These are phyloP conservation scores for Chloebia gouldiae DNA, from an alignment of 2,113 vertebrate species.

Conservation along the genomic window DNA sequence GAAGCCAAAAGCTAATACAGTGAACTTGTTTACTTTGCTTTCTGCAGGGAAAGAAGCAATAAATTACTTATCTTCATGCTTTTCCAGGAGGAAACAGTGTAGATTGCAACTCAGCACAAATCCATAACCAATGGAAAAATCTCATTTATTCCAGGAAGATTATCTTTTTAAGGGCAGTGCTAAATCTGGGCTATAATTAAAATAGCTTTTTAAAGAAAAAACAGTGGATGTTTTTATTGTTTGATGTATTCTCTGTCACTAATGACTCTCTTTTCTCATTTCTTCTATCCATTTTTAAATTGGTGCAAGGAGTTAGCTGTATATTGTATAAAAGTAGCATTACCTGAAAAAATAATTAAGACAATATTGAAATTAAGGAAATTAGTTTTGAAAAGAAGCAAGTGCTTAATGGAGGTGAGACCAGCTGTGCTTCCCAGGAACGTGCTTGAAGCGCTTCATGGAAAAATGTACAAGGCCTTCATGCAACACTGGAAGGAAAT, in stretches of 20 bases:
- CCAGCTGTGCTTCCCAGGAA: constrained; percentile 61
- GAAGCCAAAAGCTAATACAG: not conserved
- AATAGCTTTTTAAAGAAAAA: not conserved
- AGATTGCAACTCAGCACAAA: constrained; percentile 21
- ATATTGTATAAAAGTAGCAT: constrained; percentile 30
- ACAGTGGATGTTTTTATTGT: not conserved
- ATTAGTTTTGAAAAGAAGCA: constrained; percentile 59
- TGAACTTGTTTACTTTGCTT: constrained; percentile 4
- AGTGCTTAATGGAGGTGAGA: constrained; percentile 63
- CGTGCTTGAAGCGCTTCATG: not conserved
- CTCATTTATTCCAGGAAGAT: not conserved
- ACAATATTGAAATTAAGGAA: constrained; percentile 64
- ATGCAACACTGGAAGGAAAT: constrained; percentile 31
- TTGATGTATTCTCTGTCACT: not conserved
- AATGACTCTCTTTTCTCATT: constrained; percentile 28
- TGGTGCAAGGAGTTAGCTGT: not conserved
- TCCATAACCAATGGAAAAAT: not conserved
- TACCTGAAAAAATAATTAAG: constrained; percentile 62
- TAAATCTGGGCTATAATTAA: constrained; percentile 4
- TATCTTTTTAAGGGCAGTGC: not conserved
- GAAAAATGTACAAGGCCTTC: not conserved
- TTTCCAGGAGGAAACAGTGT: not conserved
- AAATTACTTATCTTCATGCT: not conserved
- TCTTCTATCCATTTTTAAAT: not conserved
- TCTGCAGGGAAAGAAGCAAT: not conserved